phyloP scores from a whole-genome alignment of 35 echinoderm and acorn worm genomes.

The Hemicentrotus pulcherrimus region DNA sequence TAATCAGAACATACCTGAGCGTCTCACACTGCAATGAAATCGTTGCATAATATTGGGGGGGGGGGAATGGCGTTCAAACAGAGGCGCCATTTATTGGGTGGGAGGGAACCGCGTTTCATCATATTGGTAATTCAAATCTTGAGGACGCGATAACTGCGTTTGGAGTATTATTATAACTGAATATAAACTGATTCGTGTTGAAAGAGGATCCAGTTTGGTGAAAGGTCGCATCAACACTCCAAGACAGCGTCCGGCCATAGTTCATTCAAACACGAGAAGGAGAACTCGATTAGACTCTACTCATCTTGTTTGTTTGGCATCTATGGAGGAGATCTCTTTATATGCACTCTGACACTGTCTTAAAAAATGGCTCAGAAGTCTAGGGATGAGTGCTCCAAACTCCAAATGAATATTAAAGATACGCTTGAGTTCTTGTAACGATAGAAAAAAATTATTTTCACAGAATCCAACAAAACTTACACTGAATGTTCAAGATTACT shows the following conservation, averaged over 20 bases:
- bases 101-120: neutral
- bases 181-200: neutral
- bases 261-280: neutral
- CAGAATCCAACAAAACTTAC: no score
- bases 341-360: neutral
- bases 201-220: neutral
- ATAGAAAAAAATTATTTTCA: no score
- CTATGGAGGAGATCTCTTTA: neutral
- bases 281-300: neutral
- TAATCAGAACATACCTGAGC: no score
- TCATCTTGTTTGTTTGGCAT: neutral
- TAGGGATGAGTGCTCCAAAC: no score
- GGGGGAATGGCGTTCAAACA: neutral
- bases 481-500: no score
- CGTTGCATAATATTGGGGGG: no score
- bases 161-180: neutral
- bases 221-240: neutral
- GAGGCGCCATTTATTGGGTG: neutral
- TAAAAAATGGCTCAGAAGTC: no score
- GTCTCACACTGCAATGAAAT: no score
- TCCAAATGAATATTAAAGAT: no score
- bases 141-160: neutral
- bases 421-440: no score
- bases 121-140: neutral
- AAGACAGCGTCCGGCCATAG: neutral